These are phyloP conservation scores for Gobiocypris rarus DNA, from an alignment of 2,113 vertebrate species.

Conservation along the genomic window DNA sequence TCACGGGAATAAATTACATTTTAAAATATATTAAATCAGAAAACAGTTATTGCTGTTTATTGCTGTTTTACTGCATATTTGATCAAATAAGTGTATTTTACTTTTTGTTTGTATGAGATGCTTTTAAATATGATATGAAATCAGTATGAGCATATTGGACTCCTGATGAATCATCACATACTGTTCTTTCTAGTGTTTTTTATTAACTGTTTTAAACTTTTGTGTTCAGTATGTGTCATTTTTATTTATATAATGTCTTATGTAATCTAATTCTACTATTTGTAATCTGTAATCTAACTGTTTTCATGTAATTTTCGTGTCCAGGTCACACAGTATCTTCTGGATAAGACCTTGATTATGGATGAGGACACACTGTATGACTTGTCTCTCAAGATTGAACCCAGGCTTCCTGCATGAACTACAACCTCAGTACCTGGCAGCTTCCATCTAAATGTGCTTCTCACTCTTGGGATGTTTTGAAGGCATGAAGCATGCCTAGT, in stretches of 20 bases:
- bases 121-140: neutral
- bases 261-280: neutral
- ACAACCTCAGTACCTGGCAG: conserved; percentile 10
- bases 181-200: neutral
- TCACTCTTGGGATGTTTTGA: conserved; percentile 47
- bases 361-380: conserved; percentile 97
- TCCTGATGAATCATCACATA: neutral
- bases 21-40: neutral
- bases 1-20: neutral
- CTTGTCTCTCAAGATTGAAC: conserved; percentile 95
- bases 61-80: neutral
- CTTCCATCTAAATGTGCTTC: conserved; percentile 33
- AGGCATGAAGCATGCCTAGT: conserved; percentile 19
- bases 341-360: conserved; percentile 94
- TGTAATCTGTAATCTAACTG: neutral
- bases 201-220: neutral
- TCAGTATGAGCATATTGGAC: neutral
- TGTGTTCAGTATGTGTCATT: no score
- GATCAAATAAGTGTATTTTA: neutral
- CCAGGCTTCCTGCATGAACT: conserved; percentile 92
- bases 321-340: conserved; percentile 95
- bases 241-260: neutral
- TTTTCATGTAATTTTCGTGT: neutral
- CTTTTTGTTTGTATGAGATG: neutral
- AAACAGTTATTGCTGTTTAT: neutral